These are phyloP conservation scores for Eupithecia tripunctaria DNA, from an alignment of 2,888 invertebrate genomes.

Conservation along the genomic window DNA sequence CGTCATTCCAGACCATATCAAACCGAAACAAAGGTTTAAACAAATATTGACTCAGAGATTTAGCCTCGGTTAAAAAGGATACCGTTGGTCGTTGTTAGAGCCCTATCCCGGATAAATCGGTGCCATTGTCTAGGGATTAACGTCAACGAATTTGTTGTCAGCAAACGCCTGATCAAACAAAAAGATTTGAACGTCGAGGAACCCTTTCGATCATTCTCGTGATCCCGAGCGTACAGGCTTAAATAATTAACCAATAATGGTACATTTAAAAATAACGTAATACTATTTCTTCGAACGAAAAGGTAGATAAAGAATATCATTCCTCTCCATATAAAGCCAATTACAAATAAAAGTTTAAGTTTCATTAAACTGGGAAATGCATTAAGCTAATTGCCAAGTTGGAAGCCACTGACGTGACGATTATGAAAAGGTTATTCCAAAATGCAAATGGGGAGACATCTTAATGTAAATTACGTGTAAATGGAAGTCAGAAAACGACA, in stretches of 20 bases:
- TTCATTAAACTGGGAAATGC: slow-evolving; percentile 80
- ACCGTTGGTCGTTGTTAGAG: slow-evolving; percentile 66
- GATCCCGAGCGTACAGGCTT: slow-evolving; percentile 63
- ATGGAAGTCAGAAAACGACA: slow-evolving; percentile 66
- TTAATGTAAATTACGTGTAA: slow-evolving; percentile 81
- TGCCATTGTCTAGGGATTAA: slow-evolving; percentile 81
- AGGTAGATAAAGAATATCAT: slow-evolving; percentile 61
- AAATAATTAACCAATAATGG: slow-evolving; percentile 60
- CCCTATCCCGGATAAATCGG: slow-evolving; percentile 69
- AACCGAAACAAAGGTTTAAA: slow-evolving; percentile 64
- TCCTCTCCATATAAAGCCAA: slow-evolving; percentile 75
- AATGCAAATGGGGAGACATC: slow-evolving; percentile 77
- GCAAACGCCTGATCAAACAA: slow-evolving; percentile 83
- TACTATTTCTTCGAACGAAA: slow-evolving; percentile 46
- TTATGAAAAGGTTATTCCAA: slow-evolving; percentile 78
- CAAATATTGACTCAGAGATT: slow-evolving; percentile 71
- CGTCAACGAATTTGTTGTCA: slow-evolving; percentile 83
- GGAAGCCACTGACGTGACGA: slow-evolving; percentile 74
- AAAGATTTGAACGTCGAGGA: slow-evolving; percentile 72
- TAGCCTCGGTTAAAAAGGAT: slow-evolving; percentile 67
- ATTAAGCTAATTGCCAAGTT: slow-evolving; percentile 78
- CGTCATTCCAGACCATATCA: slow-evolving; percentile 39
- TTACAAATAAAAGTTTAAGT: slow-evolving; percentile 67
- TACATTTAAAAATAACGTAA: slow-evolving; percentile 55
- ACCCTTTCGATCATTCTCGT: slow-evolving; percentile 71